A percentile compares a stretch with the other conserved stretches of the same genome.
Conservation (phyloP, 2,113 vertebrate genomes). For the Calidris pugnax region DNA sequence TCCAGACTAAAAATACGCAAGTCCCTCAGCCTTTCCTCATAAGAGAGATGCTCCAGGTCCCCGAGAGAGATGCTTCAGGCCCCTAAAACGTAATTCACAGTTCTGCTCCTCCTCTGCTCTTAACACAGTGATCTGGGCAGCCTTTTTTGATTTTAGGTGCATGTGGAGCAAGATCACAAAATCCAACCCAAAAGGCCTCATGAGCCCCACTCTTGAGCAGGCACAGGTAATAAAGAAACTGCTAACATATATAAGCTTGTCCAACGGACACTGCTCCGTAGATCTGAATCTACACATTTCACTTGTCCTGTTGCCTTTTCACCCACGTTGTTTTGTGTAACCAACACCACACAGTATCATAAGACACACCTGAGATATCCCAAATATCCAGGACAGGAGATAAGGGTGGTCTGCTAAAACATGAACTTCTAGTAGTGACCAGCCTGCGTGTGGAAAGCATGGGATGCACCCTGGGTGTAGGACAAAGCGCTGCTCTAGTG, state of each 20-base stretch:
- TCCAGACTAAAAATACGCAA: too few species aligned
- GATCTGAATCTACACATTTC: too few species aligned
- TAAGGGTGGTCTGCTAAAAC: not conserved
- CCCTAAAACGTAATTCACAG: too few species aligned
- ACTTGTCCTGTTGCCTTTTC: not conserved
- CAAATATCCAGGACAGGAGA: not conserved
- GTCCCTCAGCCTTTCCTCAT: too few species aligned
- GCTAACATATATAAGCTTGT: accelerated
- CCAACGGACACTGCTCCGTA: not conserved
- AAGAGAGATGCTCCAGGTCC: too few species aligned
- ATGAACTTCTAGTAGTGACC: not conserved
- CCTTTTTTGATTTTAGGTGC: not conserved
- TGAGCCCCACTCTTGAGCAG: not conserved
- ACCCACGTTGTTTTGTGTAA: accelerated
- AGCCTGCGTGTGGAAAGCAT: not conserved
- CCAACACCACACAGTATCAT: accelerated
- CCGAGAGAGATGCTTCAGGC: too few species aligned
- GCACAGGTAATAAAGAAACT: too few species aligned
- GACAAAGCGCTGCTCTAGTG: not conserved
- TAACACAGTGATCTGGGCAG: not conserved
- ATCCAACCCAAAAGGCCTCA: not conserved
- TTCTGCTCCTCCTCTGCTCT: not conserved
- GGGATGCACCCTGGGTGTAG: not conserved
- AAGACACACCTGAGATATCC: not conserved
- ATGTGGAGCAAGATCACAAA: not conserved